These are phyloP conservation scores for Tholera decimalis DNA, from an alignment of 2,888 invertebrate genomes.

Conservation along the genomic window DNA sequence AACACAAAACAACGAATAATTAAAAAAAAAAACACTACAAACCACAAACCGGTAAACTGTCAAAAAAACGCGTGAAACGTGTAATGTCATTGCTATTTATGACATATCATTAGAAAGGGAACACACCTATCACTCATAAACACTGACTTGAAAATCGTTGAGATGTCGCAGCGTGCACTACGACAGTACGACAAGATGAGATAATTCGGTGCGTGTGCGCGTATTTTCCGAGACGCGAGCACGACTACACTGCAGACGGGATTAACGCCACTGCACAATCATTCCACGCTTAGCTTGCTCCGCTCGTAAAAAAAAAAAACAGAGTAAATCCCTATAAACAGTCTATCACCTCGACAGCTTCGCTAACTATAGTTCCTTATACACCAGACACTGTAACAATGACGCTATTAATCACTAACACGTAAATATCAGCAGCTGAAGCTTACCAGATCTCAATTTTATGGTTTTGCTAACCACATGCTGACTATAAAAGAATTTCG, in stretches of 20 bases:
- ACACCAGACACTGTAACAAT: constrained; percentile 78
- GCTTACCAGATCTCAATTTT: constrained; percentile 83
- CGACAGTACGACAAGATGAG: constrained; percentile 24
- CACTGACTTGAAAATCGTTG: constrained; percentile 38
- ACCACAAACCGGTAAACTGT: not conserved
- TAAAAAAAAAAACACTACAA: constrained; percentile 16
- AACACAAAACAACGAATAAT: constrained; percentile 55
- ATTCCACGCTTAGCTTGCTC: constrained; percentile 80
- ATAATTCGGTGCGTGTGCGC: constrained; percentile 74
- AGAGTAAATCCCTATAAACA: constrained; percentile 65
- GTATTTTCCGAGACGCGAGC: constrained; percentile 70
- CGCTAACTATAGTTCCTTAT: constrained; percentile 54
- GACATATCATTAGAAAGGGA: constrained; percentile 9
- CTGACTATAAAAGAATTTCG: constrained; percentile 79
- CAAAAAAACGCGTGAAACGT: constrained; percentile 16
- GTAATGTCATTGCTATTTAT: not conserved
- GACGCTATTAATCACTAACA: constrained; percentile 83
- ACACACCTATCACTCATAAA: constrained; percentile 79
- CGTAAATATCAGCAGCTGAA: constrained; percentile 85
- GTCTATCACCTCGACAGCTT: constrained; percentile 63
- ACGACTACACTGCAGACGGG: constrained; percentile 80
- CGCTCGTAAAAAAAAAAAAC: constrained; percentile 84
- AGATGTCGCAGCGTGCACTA: constrained; percentile 22
- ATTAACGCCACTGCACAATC: constrained; percentile 82
- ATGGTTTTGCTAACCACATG: constrained; percentile 79